Evolutionary conservation across 2,113 vertebrate genomes (phyloP), one percentile per base, ranked within the genome.

Genomic region (Eublepharis macularius): DNA sequence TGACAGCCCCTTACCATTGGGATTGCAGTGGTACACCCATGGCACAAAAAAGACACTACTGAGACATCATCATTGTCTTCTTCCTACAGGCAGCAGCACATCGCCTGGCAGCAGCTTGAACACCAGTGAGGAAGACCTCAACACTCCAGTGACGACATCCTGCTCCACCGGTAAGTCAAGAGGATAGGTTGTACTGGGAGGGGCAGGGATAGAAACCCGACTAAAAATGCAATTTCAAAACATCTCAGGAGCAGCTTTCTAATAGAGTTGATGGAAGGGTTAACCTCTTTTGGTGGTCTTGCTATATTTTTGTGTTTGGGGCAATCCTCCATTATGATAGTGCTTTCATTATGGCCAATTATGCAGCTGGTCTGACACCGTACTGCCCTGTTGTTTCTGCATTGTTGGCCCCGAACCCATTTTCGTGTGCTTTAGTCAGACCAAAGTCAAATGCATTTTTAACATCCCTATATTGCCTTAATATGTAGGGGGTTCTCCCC

Each of bases 41-140:
- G 7, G 19, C 60, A 63, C 60, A 14, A 63, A 63, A 13, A 63
- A 29, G 60, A 26, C 29, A 26, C 60, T 29, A 3, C 4, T 47
- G 76, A 45, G 49, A 69, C 73, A 51, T 75, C 32, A 36, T 41
- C 2, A 3, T 1, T 19, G 0, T 49, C 75, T 5, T 36, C 32
- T 13, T 1, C 2, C 78, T 0, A 0, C 88, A 96, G 95, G 93
- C 87, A 39, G 76, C 73, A 90, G 90, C 89, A 82, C 85, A 0
- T 94, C 94, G 54, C 91, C 83, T 0, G 85, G 93, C 0, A 94
- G 93, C 92, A 95, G 94, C 14, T 86, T 95, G 45, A 93, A 17
- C 90, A 93, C 89, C 87, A 95, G 93, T 0, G 89, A 95, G 81
- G 95, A 95, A 68, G 92, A 93, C 32, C 91, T 96, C 81, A 90